phyloP scores from a whole-genome alignment of 2,797 vertebrate genomes.

The Enteromius mattozi region DNA sequence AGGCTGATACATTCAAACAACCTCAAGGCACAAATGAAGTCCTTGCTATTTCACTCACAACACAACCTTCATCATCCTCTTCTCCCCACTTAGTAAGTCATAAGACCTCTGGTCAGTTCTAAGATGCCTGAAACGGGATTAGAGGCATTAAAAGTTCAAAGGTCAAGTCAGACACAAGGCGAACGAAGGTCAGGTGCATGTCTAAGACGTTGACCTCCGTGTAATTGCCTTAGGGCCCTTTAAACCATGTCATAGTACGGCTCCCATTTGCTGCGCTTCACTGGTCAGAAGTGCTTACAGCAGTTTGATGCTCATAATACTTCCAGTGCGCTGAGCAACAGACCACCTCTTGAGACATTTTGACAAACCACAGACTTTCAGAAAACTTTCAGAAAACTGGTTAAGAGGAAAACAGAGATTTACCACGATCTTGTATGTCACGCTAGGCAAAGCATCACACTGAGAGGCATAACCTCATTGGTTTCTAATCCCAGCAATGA shows the following conservation, averaged over 20 bases:
- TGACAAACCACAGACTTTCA: neutral
- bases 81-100: constrained; percentile 12
- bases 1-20: constrained; percentile 40
- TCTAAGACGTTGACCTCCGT: constrained; percentile 39
- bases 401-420: neutral
- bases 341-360: constrained; percentile 22
- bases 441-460: neutral
- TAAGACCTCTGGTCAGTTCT: constrained; percentile 23
- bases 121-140: constrained; percentile 16
- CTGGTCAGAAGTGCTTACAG: constrained; percentile 33
- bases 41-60: neutral
- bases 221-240: constrained; percentile 44
- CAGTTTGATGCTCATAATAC: constrained; percentile 21
- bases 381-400: constrained; percentile 13
- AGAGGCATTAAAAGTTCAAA: constrained; percentile 19
- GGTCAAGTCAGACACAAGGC: constrained; percentile 15
- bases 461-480: neutral
- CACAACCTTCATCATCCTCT: constrained; percentile 27
- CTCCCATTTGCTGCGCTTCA: constrained; percentile 8
- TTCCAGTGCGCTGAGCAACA: neutral
- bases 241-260: constrained; percentile 17
- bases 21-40: constrained; percentile 38
- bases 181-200: constrained; percentile 40
- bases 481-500: neutral
- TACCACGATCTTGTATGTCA: neutral